Base-by-base conservation (phyloP, 2,113 vertebrate genomes). In the Gasterosteus nipponicus region DNA sequence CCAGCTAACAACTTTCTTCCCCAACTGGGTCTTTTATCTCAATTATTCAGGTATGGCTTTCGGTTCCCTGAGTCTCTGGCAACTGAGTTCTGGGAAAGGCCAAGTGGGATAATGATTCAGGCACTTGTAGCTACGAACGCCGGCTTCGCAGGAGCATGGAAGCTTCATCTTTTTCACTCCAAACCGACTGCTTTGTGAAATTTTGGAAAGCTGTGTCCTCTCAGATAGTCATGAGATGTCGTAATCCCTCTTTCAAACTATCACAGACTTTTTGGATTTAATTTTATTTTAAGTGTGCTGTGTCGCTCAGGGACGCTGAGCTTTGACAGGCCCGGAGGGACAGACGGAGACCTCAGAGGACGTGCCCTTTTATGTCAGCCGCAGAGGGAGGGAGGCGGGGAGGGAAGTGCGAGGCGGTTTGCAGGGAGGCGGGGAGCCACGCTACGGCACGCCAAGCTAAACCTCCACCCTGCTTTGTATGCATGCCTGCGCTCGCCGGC, bases 391-490 rank as follows among this genome's bases (percentile, higher is more conserved):
- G 60, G 33, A 70, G 62, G 42, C 77, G 76, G 10, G 33, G 61
- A 78, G 82, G 63, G 77, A 76, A 51, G 47, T 29, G 78, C 4
- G 5, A 72, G 66, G 41, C 2, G 49, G 41, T 70, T 83, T 76
- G 69, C 31, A 46, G 66, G 64, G 66, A 77, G 78, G 68, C 59
- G 72, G 82, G 72, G 75, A 83, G 83, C 75, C 65, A 73, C 49
- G 79, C 84, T 73, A 73, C 46, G 53, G 68, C 77, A 77, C 87
- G 86, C 87, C 84, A 80, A 81, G 83, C 82, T 86, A 85, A 91
- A 84, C 67, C 87, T 86, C 77, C 85, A 44, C 62, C 76, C 87
- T 91, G 64, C 83, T 92, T 91, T 86, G 89, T 89, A 93, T 92
- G 87, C 93, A 85, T 80, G 86, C 75, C 80, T 67, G 61, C 44